Base-by-base conservation (phyloP, 2,888 invertebrate species). In the Noctua pronuba region DNA sequence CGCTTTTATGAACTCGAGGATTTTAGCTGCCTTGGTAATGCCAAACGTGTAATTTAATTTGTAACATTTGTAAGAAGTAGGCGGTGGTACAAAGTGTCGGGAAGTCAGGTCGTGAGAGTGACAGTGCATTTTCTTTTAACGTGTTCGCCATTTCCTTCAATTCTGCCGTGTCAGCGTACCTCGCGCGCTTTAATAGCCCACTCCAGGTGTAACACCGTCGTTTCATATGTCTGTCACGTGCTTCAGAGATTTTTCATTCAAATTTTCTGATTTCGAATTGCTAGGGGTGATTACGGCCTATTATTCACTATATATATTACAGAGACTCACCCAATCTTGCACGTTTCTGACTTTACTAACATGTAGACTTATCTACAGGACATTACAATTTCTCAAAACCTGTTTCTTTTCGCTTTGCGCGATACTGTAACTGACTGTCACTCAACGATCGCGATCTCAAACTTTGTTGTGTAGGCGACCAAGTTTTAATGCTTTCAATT, bases 181-280 rank as follows among this genome's bases (percentile, higher is more conserved):
- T 89, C 91, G 90, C 88, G 82, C 82, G 84, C 89, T 89, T 88
- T 92, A 91, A 93, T 92, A 90, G 91, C 89, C 88, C 86, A 89
- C 91, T 91, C 88, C 81, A 86, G 80, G 85, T 82, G 83, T 88
- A 82, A 88, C 85, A 88, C 84, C 79, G 80, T 88, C 88, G 88
- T 92, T 93, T 92, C 92, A 92, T 91, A 92, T 91, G 92, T 92
- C 90, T 90, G 89, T 91, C 94, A 93, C 93, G 94, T 93, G 87
- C 85, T 88, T 80, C 86, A 85, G 80, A 92, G 91, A 94, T 94
- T 94, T 93, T 94, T 93, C 92, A 93, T 92, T 88, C 90, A 90
- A 92, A 92, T 92, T 93, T 93, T 90, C 88, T 85, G 90, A 88
- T 93, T 91, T 89, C 86, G 90, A 92, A 93, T 91, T 93, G 91